Base-by-base conservation (phyloP, 1,140 invertebrate genomes). In the Lanistes nyassanus region DNA sequence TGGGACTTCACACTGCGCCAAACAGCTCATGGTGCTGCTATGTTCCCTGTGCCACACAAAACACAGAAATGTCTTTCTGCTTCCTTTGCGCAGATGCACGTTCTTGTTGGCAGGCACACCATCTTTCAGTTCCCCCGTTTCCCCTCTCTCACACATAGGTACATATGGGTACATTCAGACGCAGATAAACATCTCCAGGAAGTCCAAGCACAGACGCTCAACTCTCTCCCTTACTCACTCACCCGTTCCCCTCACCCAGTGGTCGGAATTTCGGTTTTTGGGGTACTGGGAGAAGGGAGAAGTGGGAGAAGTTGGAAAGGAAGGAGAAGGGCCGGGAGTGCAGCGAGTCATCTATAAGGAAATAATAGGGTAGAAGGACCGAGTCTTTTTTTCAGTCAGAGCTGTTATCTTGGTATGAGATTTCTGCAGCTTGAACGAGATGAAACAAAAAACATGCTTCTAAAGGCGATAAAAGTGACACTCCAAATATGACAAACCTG, bases 201-300 rank as follows among this genome's bases (percentile, higher is more conserved):
- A n/a, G n/a, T n/a, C n/a, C n/a, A n/a, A n/a, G n/a, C n/a, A n/a
- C n/a, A n/a, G n/a, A n/a, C n/a, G n/a, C n/a, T n/a, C n/a, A n/a
- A n/a, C n/a, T n/a, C n/a, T n/a, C n/a, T n/a, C n/a, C n/a, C n/a
- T n/a, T n/a, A n/a, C n/a, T n/a, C n/a, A n/a, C n/a, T n/a, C n/a
- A n/a, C n/a, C n/a, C n/a, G n/a, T 55, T n/a, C n/a, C 53, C n/a
- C 53, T 26, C 56, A 60, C 56, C n/a, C 56, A 60, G 7, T 26
- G n/a, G 56, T 60, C n/a, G n/a, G 56, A 26, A 31, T 60, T n/a
- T 60, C n/a, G n/a, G 56, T 60, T n/a, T 60, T n/a, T 60, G 56
- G 31, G 23, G 36, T 23, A 67, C 9, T 9, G 29, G 47, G 36
- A 68, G 29, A 42, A 29, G 42, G 36, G n/a, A 29, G n/a, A 29